Percentiles rank a stretch among this genome's conserved stretches.
Conservation (phyloP, 1,140 invertebrate genomes). For the Papilio helenus region DNA sequence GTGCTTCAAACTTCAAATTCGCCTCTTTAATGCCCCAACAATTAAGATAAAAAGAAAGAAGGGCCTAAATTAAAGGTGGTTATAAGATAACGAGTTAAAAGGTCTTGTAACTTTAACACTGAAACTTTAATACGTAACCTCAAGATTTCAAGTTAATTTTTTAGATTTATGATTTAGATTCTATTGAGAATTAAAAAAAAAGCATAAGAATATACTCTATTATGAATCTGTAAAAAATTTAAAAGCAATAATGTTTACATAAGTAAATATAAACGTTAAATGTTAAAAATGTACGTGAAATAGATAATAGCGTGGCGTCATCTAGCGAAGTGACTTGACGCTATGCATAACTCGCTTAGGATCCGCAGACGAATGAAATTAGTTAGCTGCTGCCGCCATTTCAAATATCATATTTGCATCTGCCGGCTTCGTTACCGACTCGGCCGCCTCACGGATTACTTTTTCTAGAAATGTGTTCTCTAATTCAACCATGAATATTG, state of each 20-base stretch:
- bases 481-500: conserved; percentile 20
- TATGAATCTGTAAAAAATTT: neutral
- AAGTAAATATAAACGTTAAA: neutral
- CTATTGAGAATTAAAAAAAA: neutral
- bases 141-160: conserved; percentile 18
- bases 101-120: conserved; percentile 63
- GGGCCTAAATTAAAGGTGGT: conserved; percentile 80
- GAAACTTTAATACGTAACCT: conserved; percentile 54
- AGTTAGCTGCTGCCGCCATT: conserved; percentile 72
- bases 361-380: conserved; percentile 74
- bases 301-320: conserved; percentile 12
- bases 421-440: conserved; percentile 67
- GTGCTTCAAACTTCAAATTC: conserved; percentile 76
- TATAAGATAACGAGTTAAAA: conserved; percentile 81
- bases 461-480: conserved; percentile 36
- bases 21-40: conserved; percentile 79
- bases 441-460: conserved; percentile 46
- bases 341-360: conserved; percentile 72
- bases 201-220: neutral
- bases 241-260: conserved; percentile 16
- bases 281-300: conserved; percentile 17
- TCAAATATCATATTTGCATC: conserved; percentile 79
- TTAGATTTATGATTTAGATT: neutral
- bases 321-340: conserved; percentile 42
- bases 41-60: conserved; percentile 83